Evolutionary conservation across 2,888 invertebrate genomes (phyloP), one percentile per base, ranked within the genome.

Genomic region (Thysanoteuthis rhombus): DNA sequence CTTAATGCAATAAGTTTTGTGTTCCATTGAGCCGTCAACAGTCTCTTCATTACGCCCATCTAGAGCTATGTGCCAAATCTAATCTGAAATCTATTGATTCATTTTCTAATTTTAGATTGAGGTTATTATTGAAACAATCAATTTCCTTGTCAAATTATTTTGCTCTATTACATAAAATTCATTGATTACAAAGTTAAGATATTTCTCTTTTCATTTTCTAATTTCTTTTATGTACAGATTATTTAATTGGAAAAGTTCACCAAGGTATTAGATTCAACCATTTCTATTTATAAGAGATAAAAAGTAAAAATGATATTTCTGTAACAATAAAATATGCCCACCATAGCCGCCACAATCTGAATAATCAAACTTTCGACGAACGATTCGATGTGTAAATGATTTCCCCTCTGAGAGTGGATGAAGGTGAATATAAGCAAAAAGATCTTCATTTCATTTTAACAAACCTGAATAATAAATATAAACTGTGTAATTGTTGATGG

Each of bases 221-320:
- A 75, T 75, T 36, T 52, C 16, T 36, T 75, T n/a, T 75, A 75
- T 75, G 75, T 36, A 75, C 10, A 75, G 36, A 36, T 75, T 75
- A 75, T 36, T 75, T 75, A n/a, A 75, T 75, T 75, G 16, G n/a
- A 75, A 75, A 75, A 75, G 36, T 32, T n/a, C 93, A 93, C 93
- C 40, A 40, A 92, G 92, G 39, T 40, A 75, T 75, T 75, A 16
- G n/a, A 75, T 75, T 75, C 25, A 36, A 12, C 16, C 16, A n/a
- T 75, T 12, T 2, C 3, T 16, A 12, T 75, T n/a, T 75, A 75
- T n/a, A 16, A 52, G 25, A 75, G 36, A n/a, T n/a, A 32, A n/a
- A 10, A n/a, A 75, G n/a, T 16, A n/a, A 16, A 75, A 75, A n/a
- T n/a, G n/a, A 75, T n/a, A n/a, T 75, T 75, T 75, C 16, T 75